Evolutionary conservation across 2,797 vertebrate species (phyloP).

Genomic region (Scyliorhinus canicula): DNA sequence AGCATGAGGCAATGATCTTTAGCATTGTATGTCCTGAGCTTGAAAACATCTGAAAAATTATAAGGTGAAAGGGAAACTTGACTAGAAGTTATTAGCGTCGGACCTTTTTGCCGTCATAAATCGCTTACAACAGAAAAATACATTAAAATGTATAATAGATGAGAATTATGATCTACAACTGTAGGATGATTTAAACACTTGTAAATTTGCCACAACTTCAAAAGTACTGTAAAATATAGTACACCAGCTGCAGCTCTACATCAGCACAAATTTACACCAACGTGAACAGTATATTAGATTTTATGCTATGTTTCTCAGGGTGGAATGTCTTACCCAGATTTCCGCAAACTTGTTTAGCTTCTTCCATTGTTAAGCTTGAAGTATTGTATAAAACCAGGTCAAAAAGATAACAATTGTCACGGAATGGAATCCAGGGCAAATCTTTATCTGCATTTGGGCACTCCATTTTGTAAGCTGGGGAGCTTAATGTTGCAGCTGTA

Average conservation of each 20-base stretch:
- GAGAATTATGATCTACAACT: not conserved
- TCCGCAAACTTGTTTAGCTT: slow-evolving; percentile 76
- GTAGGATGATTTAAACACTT: not conserved
- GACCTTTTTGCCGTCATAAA: not conserved
- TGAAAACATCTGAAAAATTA: not conserved
- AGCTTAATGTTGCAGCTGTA: slow-evolving; percentile 5
- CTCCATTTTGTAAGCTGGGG: slow-evolving; percentile 50
- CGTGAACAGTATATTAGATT: not conserved
- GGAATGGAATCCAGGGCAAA: slow-evolving; percentile 77
- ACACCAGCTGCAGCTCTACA: not conserved
- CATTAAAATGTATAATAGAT: not conserved
- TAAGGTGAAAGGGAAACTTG: not conserved
- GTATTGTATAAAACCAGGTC: slow-evolving; percentile 65
- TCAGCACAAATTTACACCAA: not conserved
- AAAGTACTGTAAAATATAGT: not conserved
- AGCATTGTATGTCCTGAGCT: not conserved
- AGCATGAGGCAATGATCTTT: not conserved
- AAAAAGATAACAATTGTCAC: slow-evolving; percentile 80
- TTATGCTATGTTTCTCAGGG: not conserved
- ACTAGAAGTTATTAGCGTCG: not conserved
- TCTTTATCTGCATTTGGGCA: slow-evolving; percentile 63
- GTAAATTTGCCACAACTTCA: not conserved
- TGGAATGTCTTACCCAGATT: slow-evolving; percentile 66
- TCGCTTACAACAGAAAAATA: not conserved
- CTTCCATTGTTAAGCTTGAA: slow-evolving; percentile 61